Conservation (phyloP, 2,888 invertebrate genomes). For the Eupithecia pulchellata region DNA sequence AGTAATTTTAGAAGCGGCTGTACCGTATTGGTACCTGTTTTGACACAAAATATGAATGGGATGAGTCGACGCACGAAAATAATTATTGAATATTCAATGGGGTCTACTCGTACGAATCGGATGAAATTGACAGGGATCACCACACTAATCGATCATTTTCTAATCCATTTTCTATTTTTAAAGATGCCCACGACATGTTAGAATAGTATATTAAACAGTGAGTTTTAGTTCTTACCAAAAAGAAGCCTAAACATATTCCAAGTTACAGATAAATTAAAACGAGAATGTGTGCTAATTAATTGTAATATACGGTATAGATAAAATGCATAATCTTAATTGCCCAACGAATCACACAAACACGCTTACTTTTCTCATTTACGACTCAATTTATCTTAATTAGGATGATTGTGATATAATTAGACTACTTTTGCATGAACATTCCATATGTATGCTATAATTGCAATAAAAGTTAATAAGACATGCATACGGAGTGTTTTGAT, state of each 20-base stretch:
- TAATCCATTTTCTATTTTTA: too few species aligned
- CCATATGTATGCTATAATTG: neutral
- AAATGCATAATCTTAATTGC: constrained; percentile 8
- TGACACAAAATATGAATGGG: too few species aligned
- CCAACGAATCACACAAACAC: constrained; percentile 21
- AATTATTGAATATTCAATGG: too few species aligned
- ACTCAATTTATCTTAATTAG: constrained; percentile 27
- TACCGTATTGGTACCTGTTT: too few species aligned
- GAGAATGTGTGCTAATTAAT: neutral
- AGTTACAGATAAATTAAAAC: neutral
- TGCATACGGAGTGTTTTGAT: neutral
- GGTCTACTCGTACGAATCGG: too few species aligned
- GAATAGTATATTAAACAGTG: too few species aligned
- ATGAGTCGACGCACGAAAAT: too few species aligned
- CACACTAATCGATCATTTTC: too few species aligned
- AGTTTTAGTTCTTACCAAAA: neutral
- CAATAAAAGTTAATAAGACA: neutral
- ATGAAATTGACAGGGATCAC: too few species aligned
- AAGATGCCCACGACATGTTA: too few species aligned
- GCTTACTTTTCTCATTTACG: constrained; percentile 13
- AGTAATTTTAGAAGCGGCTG: too few species aligned
- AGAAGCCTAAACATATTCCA: neutral
- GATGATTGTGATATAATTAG: constrained; percentile 27
- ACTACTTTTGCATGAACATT: constrained; percentile 8
- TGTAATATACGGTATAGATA: neutral